Evolutionary conservation across 23 tunicate species (phyloP).

Genomic region (Diplosoma virens): DNA sequence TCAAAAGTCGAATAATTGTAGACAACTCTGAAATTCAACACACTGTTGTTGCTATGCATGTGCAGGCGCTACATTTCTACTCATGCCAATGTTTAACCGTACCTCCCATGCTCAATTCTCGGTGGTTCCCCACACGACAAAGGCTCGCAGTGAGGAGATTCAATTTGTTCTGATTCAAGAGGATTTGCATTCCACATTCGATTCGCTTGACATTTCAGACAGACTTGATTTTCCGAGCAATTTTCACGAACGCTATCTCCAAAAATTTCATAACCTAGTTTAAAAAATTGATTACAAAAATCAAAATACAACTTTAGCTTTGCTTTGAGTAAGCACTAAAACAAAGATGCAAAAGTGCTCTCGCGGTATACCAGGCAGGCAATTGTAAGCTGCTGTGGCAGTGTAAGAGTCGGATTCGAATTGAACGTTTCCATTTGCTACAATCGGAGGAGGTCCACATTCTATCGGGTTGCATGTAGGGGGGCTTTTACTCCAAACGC

Average conservation of each 20-base stretch:
- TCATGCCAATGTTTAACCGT: no score
- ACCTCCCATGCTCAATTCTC: conserved; percentile 33
- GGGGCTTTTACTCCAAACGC: conserved; percentile 37
- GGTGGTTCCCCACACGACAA: conserved; percentile 40
- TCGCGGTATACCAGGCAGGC: conserved; percentile 40
- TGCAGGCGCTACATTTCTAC: no score
- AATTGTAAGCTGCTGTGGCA: conserved; percentile 8
- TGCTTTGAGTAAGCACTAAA: no score
- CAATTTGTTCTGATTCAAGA: neutral
- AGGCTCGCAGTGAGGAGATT: conserved; percentile 11
- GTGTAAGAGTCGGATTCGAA: neutral
- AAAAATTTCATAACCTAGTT: conserved; percentile 33
- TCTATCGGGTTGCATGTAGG: conserved; percentile 69
- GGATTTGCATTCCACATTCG: conserved; percentile 2
- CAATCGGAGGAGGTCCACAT: conserved; percentile 57
- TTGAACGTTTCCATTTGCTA: conserved; percentile 30
- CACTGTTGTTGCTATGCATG: neutral
- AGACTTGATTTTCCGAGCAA: neutral
- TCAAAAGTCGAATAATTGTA: conserved; percentile 11
- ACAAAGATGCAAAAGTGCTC: no score
- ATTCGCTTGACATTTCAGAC: conserved; percentile 28
- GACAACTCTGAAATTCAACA: conserved; percentile 1
- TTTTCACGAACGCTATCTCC: conserved; percentile 19
- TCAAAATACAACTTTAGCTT: neutral
- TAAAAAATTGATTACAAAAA: neutral